Base-by-base conservation (phyloP, 2,113 vertebrate genomes). In the Misgurnus anguillicaudatus region DNA sequence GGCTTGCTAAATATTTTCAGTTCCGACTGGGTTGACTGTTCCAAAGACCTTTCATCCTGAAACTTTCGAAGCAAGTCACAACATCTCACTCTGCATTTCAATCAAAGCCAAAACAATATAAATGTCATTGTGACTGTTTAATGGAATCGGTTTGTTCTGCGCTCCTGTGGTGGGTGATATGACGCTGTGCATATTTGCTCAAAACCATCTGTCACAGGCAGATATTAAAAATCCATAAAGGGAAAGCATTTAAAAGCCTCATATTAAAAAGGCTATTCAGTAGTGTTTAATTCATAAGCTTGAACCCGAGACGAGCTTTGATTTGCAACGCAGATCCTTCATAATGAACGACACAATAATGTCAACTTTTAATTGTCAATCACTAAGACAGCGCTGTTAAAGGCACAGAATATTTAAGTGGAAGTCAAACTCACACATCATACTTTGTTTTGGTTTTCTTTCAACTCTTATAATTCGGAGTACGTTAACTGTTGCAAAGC, bases 121-220 rank as follows among this genome's bases (percentile, higher is more conserved):
- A 91, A 88, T 85, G 86, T 88, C 87, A 86, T 78, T 81, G 80
- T 75, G 80, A 75, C 78, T 0, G 73, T 85, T 83, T 77, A 84
- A 85, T 63, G 60, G 83, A 87, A 87, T 85, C 76, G 86, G 87
- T 66, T 87, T 64, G 81, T 62, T 79, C 82, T 38, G 62, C 24
- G 24, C 77, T 83, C 85, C 51, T 70, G 4, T 24, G 53, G 78
- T 82, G 21, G 80, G 78, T 67, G 48, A 77, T 67, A 60, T 53
- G 84, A 78, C 63, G 79, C 73, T 8, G 48, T 11, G 72, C 68
- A 66, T 78, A 64, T 82, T 84, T 75, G 86, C 78, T 68, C 57
- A 75, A 41, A 87, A 83, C 83, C 84, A 81, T 78, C 81, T 86
- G 81, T 45, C 38, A 72, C 70, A 65, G 67, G 77, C 75, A 83